Percentiles rank a stretch among this genome's conserved stretches.
These are phyloP conservation scores for Zelleria hepariella DNA, from an alignment of 2,888 invertebrate species.

Conservation along the genomic window DNA sequence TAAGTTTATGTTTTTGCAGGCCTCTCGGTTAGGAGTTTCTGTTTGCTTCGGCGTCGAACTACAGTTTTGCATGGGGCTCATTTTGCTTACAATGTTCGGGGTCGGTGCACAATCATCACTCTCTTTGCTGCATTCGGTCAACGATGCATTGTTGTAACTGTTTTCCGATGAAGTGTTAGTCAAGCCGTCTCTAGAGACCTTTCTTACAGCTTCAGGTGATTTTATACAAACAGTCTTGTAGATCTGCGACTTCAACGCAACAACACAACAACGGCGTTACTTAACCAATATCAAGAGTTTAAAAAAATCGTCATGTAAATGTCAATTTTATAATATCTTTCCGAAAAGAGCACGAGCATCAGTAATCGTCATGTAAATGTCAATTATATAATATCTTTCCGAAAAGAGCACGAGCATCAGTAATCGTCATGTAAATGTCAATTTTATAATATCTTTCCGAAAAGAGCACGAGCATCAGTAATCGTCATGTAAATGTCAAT, in stretches of 20 bases:
- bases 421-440: no score
- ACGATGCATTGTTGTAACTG: conserved; percentile 28
- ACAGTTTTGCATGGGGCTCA: conserved; percentile 21
- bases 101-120: conserved; percentile 30
- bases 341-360: no score
- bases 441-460: no score
- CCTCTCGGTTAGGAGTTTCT: conserved; percentile 19
- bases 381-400: no score
- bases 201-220: conserved; percentile 50
- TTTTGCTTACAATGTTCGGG: conserved; percentile 11
- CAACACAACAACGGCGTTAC: no score
- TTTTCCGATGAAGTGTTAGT: conserved; percentile 49
- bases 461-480: no score
- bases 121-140: conserved; percentile 29
- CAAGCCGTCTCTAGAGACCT: conserved; percentile 30
- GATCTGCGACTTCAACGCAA: background rate
- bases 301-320: no score
- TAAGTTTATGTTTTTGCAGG: background rate
- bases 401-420: no score
- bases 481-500: no score
- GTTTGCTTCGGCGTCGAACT: conserved; percentile 48
- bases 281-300: no score
- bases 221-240: conserved; percentile 16
- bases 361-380: no score
- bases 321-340: no score